Evolutionary conservation across 2,113 vertebrate genomes (phyloP).

Genomic region (Pheucticus melanocephalus): DNA sequence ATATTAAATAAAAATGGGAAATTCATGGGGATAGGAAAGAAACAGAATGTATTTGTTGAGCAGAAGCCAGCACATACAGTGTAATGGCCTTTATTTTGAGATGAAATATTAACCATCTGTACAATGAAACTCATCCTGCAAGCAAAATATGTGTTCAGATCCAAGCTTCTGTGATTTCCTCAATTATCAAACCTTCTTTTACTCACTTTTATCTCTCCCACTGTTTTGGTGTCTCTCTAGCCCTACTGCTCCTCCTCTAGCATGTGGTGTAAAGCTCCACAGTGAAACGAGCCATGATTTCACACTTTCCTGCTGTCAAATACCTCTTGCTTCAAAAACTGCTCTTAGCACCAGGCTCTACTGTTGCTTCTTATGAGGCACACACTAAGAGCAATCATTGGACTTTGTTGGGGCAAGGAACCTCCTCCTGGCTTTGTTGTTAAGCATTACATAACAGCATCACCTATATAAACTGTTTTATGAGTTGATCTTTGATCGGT

Average conservation of each 20-base stretch:
- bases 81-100: neutral
- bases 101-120: neutral
- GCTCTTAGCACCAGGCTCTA: neutral
- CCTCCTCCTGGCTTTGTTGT: neutral
- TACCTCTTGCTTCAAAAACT: neutral
- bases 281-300: fast-evolving
- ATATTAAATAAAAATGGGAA: neutral
- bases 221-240: neutral
- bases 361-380: neutral
- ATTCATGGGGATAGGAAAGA: neutral
- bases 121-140: neutral
- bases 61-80: neutral
- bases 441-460: neutral
- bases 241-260: neutral
- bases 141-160: neutral
- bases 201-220: neutral
- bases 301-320: neutral
- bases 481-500: neutral
- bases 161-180: neutral
- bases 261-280: neutral
- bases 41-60: neutral
- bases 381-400: neutral
- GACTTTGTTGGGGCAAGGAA: neutral
- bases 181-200: neutral
- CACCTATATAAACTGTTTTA: neutral